Percentiles rank a stretch among this genome's conserved stretches.
Conservation (phyloP, 1,140 invertebrate genomes). For the Zaprionus ornatus region DNA sequence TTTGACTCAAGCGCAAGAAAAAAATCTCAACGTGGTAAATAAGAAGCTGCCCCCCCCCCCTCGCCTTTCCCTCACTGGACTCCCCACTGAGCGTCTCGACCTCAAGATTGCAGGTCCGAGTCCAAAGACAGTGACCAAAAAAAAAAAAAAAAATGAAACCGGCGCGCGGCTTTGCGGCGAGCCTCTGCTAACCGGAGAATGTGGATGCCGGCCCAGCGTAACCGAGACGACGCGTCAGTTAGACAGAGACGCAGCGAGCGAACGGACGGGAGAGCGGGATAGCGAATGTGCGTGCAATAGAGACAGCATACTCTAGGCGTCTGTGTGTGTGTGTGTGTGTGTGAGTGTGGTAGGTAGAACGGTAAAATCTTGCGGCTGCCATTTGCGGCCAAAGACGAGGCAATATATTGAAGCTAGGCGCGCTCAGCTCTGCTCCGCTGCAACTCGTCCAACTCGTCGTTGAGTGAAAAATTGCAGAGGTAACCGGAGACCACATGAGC, state of each 20-base stretch:
- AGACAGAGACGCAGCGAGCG: constrained; percentile 4
- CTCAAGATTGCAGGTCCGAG: constrained; percentile 43
- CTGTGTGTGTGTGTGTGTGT: not conserved
- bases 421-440: not conserved
- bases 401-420: constrained; percentile 47
- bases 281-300: constrained; percentile 16
- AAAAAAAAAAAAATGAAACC: constrained; percentile 53
- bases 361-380: constrained; percentile 79
- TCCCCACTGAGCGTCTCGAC: constrained; percentile 18
- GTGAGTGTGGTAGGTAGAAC: constrained; percentile 29
- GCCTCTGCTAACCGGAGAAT: constrained; percentile 69
- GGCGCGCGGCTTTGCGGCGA: constrained; percentile 72
- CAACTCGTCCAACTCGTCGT: not conserved
- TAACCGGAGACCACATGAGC: constrained; percentile 40
- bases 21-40: constrained; percentile 59
- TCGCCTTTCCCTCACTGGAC: not conserved
- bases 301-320: not conserved
- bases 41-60: constrained; percentile 6
- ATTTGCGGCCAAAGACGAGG: constrained; percentile 79
- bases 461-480: constrained; percentile 53
- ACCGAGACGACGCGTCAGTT: constrained; percentile 12
- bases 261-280: constrained; percentile 10
- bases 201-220: constrained; percentile 15
- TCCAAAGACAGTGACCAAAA: constrained; percentile 36
- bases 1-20: constrained; percentile 57